Evolutionary conservation across 2,888 invertebrate genomes (phyloP).

Genomic region (Margaritifera margaritifera): DNA sequence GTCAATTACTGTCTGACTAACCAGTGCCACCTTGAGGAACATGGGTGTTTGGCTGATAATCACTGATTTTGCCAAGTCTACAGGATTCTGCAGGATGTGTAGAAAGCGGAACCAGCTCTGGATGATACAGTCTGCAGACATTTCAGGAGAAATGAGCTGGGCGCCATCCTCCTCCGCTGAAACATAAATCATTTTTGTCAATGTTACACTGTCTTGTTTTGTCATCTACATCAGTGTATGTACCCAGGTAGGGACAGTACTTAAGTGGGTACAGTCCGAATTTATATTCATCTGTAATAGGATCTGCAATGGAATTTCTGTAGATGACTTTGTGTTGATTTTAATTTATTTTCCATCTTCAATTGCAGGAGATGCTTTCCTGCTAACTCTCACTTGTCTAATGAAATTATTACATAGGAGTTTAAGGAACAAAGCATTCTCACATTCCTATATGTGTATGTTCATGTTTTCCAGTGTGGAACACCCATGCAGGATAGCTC

Average conservation of each 20-base stretch:
- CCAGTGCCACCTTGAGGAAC: conserved; percentile 86
- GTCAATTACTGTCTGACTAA: conserved; percentile 84
- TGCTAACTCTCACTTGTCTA: no score
- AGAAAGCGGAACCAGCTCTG: conserved; percentile 97
- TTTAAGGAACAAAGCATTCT: no score
- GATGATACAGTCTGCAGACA: conserved; percentile 89
- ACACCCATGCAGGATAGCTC: no score
- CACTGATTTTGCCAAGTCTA: conserved; percentile 79
- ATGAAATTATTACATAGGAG: no score
- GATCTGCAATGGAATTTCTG: no score
- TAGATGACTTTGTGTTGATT: no score
- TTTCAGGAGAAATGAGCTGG: conserved; percentile 85
- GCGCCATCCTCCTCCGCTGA: conserved; percentile 88
- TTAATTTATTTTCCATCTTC: no score
- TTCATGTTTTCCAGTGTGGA: no score
- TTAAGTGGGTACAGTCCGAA: no score
- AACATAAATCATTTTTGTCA: conserved; percentile 23
- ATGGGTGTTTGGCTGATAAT: conserved; percentile 82
- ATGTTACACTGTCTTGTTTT: neutral
- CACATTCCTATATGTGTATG: no score
- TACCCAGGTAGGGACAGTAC: neutral
- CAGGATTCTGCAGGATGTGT: conserved; percentile 95
- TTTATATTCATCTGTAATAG: no score
- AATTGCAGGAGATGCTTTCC: no score
- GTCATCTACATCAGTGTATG: neutral